A percentile compares a stretch with the other conserved stretches of the same genome.
Conservation (phyloP, 2,797 vertebrate species). For the Crocodylus rhombifer region DNA sequence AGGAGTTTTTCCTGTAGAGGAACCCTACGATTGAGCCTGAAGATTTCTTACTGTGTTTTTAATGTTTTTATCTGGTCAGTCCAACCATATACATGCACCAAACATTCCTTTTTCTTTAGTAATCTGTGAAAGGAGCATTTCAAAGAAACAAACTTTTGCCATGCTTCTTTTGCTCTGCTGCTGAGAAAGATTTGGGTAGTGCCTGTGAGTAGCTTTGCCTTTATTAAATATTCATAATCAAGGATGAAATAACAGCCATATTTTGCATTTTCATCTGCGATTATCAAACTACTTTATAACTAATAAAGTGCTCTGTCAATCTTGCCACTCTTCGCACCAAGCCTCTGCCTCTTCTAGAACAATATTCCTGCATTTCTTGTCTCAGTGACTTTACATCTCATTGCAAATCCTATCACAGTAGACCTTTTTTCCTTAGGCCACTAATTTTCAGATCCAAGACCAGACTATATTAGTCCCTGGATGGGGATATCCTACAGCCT, state of each 20-base stretch:
- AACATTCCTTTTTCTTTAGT: background rate
- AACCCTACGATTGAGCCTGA: background rate
- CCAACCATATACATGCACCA: background rate
- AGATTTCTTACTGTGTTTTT: background rate
- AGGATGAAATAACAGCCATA: background rate
- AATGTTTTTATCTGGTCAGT: background rate
- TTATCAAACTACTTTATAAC: background rate
- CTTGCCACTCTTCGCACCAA: rapidly evolving
- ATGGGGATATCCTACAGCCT: background rate
- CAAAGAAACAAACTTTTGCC: background rate
- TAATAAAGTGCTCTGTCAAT: background rate
- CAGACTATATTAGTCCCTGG: background rate
- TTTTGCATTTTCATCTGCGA: background rate
- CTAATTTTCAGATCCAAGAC: background rate
- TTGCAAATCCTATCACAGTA: background rate
- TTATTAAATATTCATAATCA: background rate
- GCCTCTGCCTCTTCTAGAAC: background rate
- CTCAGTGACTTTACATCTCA: background rate
- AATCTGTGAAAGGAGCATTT: background rate
- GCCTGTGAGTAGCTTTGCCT: background rate
- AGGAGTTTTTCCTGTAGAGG: background rate
- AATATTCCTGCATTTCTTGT: background rate
- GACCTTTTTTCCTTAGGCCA: background rate
- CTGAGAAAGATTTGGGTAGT: background rate
- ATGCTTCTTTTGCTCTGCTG: background rate